Conservation (phyloP, 2,888 invertebrate species). For the Acrobasis suavella region DNA sequence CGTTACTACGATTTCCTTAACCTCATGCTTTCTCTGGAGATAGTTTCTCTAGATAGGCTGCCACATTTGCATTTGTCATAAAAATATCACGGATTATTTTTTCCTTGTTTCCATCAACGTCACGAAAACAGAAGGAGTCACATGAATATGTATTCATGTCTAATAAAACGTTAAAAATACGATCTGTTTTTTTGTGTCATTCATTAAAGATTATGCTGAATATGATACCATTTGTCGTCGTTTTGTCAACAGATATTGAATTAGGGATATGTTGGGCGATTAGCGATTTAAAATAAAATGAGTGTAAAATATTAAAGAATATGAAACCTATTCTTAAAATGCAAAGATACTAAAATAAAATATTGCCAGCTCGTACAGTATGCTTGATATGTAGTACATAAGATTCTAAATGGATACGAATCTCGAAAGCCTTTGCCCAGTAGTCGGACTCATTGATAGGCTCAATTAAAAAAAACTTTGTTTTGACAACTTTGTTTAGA, state of each 20-base stretch:
- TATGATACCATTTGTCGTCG: constrained; percentile 5
- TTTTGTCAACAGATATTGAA: neutral
- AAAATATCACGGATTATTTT: constrained; percentile 5
- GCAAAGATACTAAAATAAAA: no score
- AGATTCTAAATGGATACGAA: no score
- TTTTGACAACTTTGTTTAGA: no score
- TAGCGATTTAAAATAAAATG: neutral
- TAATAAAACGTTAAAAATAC: neutral
- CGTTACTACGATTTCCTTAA: constrained; percentile 16
- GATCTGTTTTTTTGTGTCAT: constrained; percentile 10
- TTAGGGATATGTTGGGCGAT: neutral
- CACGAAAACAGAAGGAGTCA: constrained; percentile 6
- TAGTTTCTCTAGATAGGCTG: constrained; percentile 11
- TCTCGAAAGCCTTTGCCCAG: no score
- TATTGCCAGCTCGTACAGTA: no score
- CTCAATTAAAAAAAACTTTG: neutral
- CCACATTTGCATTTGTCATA: constrained; percentile 16
- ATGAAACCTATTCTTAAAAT: no score
- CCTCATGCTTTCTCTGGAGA: constrained; percentile 15
- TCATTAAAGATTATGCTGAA: constrained; percentile 12
- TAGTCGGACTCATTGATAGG: neutral
- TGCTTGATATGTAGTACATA: no score
- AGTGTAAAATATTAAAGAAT: neutral
- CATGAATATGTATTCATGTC: constrained; percentile 9
- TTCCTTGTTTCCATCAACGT: constrained; percentile 12